Evolutionary conservation across 2,888 invertebrate genomes (phyloP).

Genomic region (Hylaea fasciaria): DNA sequence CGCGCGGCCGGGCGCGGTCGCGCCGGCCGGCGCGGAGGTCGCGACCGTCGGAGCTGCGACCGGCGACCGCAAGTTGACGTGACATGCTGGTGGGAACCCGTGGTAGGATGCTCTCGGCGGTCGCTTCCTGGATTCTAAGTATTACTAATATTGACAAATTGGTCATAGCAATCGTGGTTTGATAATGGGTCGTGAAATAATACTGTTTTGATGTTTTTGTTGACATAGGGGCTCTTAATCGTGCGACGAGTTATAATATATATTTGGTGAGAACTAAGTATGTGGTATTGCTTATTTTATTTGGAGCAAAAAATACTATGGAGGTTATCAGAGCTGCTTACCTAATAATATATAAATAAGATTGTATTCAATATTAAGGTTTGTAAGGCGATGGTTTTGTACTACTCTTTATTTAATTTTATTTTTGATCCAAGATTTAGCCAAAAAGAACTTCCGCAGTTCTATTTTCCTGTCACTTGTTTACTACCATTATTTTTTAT

Average conservation of each 20-base stretch:
- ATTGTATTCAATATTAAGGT: no score
- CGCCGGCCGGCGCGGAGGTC: slow-evolving; percentile 56
- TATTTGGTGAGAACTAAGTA: no score
- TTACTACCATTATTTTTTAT: slow-evolving; percentile 1
- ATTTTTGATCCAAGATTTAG: no score
- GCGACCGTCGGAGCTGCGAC: slow-evolving; percentile 58
- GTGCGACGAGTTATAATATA: no score
- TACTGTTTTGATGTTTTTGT: neutral
- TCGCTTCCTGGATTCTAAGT: slow-evolving; percentile 55
- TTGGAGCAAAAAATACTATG: no score
- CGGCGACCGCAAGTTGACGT: slow-evolving; percentile 56
- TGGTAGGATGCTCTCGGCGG: slow-evolving; percentile 53
- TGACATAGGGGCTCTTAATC: no score
- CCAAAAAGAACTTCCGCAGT: neutral
- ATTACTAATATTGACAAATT: slow-evolving; percentile 28
- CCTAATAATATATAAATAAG: no score
- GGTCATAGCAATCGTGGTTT: slow-evolving; percentile 13
- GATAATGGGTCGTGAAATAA: slow-evolving; percentile 4
- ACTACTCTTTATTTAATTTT: no score
- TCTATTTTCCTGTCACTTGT: slow-evolving; percentile 2
- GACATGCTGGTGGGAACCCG: slow-evolving; percentile 65
- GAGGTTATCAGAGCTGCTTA: no score
- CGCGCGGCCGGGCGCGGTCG: slow-evolving; percentile 35
- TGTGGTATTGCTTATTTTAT: no score
- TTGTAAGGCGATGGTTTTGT: no score